Conservation (phyloP, 2,888 invertebrate species). For the Coenonympha glycerion region DNA sequence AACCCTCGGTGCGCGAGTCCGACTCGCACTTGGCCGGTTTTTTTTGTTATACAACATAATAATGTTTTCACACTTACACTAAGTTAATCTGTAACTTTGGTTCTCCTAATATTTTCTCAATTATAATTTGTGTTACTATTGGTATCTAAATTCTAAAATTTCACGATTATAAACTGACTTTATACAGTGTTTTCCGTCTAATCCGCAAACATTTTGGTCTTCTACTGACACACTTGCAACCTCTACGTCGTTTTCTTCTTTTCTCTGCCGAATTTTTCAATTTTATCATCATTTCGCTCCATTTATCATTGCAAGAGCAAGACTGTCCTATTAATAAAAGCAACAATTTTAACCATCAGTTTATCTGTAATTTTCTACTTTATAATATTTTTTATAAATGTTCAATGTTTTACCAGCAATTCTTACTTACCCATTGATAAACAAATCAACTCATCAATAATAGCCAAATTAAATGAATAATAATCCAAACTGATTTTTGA, state of each 20-base stretch:
- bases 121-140: background rate
- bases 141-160: no score
- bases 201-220: slow-evolving; percentile 45
- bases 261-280: slow-evolving; percentile 38
- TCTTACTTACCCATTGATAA: background rate
- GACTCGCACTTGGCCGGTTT: no score
- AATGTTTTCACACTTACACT: no score
- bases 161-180: slow-evolving; percentile 6
- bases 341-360: background rate
- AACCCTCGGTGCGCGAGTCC: no score
- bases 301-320: slow-evolving; percentile 29
- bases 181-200: slow-evolving; percentile 28
- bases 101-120: no score
- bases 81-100: no score
- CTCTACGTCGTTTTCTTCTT: slow-evolving; percentile 29
- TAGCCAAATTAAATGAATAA: background rate
- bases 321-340: slow-evolving; percentile 19
- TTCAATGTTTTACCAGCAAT: background rate
- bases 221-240: slow-evolving; percentile 28
- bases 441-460: background rate
- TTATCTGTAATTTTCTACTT: background rate
- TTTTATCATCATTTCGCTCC: slow-evolving; percentile 30
- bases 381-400: no score
- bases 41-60: no score
- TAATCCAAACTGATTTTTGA: background rate